Percentiles rank a stretch among this genome's conserved stretches.
Conservation (phyloP, 1,140 invertebrate species). For the Danaus melanippus region DNA sequence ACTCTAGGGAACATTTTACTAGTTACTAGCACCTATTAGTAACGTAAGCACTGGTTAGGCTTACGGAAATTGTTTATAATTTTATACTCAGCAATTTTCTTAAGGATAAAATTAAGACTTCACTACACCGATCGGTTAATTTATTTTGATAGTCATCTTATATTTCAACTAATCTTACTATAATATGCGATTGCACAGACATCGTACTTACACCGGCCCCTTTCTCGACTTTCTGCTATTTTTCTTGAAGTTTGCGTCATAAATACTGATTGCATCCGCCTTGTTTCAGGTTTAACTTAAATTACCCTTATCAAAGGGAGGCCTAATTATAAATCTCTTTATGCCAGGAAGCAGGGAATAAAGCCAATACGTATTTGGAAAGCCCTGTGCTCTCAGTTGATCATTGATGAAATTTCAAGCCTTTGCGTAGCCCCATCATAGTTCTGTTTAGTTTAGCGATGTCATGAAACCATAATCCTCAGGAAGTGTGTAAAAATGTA, state of each 20-base stretch:
- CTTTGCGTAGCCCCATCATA: constrained; percentile 48
- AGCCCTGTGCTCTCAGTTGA: constrained; percentile 36
- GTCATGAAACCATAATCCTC: constrained; percentile 32
- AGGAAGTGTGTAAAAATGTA: constrained; percentile 69
- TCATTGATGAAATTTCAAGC: constrained; percentile 71
- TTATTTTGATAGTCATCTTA: constrained; percentile 14
- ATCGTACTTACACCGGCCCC: constrained; percentile 8
- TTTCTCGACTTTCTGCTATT: constrained; percentile 13
- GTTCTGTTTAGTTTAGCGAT: constrained; percentile 32
- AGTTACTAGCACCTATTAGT: constrained; percentile 68
- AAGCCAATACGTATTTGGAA: constrained; percentile 1
- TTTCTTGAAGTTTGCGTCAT: constrained; percentile 6
- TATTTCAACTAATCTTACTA: constrained; percentile 12
- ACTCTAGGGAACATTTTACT: constrained; percentile 78
- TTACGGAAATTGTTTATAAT: constrained; percentile 68
- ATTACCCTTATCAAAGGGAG: constrained; percentile 11
- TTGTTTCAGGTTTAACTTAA: constrained; percentile 15
- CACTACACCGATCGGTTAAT: constrained; percentile 24
- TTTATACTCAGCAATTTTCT: constrained; percentile 67
- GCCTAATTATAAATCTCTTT: constrained; percentile 24
- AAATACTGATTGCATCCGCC: not conserved
- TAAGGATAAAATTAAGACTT: constrained; percentile 63
- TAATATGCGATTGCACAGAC: constrained; percentile 13
- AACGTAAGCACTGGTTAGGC: constrained; percentile 63
- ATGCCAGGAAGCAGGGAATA: not conserved